Base-by-base conservation (phyloP, 2,888 invertebrate species). In the Erebia epiphron region DNA sequence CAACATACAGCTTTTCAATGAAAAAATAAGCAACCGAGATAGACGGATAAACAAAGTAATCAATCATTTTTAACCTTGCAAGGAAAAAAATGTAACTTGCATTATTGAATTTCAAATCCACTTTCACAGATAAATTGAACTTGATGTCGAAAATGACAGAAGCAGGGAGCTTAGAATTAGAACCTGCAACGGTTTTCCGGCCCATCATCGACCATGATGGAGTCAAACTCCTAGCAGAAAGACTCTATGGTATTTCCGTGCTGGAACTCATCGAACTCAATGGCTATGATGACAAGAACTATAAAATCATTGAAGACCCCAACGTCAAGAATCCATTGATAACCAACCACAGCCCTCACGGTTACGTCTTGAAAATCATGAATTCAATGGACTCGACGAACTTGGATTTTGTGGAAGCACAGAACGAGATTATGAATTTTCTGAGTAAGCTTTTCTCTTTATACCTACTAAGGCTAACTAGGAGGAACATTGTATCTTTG, bases 231-330 rank as follows among this genome's bases (percentile, higher is more conserved):
- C 83, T 96, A 1, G 91, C 94, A 0, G 88, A 94, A 70, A 85
- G 94, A 5, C 86, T 96, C 0, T 97, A 96, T 82, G 96, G 96
- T 1, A 88, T 97, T 41, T 89, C 93, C 1, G 95, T 95, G 1
- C 82, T 85, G 1, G 91, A 90, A 50, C 89, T 96, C 26, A 87
- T 83, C 0, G 95, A 96, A 79, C 88, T 97, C 7, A 95, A 96
- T 75, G 96, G 96, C 1, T 97, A 97, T 81, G 97, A 97, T 79
- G 97, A 98, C 85, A 95, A 94, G 84, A 97, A 97, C 87, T 97
- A 95, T 85, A 95, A 94, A 79, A 89, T 97, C 13, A 83, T 88
- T 1, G 96, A 96, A 74, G 92, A 93, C 11, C 90, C 93, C 0
- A 93, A 94, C 72, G 91, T 94, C 72, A 94, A 94, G 82, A 96